Percentiles rank a stretch among this genome's conserved stretches.
Evolutionary conservation across 2,888 invertebrate genomes (phyloP).

Genomic region (Aleiodes alternator): DNA sequence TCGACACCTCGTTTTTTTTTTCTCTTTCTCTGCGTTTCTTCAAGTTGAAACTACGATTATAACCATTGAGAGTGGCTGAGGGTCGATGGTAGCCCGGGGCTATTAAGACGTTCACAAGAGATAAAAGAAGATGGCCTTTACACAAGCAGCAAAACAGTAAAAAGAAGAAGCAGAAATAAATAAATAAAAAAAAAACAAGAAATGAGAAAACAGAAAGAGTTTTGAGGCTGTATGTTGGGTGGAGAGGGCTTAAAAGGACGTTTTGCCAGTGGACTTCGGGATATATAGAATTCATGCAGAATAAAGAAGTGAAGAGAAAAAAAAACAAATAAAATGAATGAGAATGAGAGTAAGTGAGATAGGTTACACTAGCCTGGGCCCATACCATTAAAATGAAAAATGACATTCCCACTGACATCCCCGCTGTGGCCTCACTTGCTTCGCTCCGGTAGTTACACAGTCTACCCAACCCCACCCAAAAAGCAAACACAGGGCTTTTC

Average conservation of each 20-base stretch:
- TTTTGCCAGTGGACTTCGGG: slow-evolving; percentile 38
- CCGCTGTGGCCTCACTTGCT: slow-evolving; percentile 55
- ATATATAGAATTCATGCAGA: slow-evolving; percentile 39
- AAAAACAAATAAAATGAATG: slow-evolving; percentile 49
- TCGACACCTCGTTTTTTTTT: slow-evolving; percentile 11
- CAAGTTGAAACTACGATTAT: slow-evolving; percentile 28
- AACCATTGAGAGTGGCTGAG: slow-evolving; percentile 26
- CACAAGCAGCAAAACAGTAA: slow-evolving; percentile 17
- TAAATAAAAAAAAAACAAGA: slow-evolving; percentile 8
- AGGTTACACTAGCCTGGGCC: slow-evolving; percentile 49
- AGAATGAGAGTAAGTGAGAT: slow-evolving; percentile 30
- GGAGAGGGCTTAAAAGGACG: slow-evolving; percentile 40
- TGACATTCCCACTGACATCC: slow-evolving; percentile 72
- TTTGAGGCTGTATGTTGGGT: slow-evolving; percentile 58
- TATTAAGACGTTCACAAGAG: slow-evolving; percentile 68
- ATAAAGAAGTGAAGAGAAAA: slow-evolving; percentile 4
- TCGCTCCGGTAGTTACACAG: slow-evolving; percentile 64
- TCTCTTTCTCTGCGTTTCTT: slow-evolving; percentile 1
- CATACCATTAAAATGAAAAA: slow-evolving; percentile 75
- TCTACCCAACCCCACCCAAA: slow-evolving; percentile 57
- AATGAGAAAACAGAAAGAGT: slow-evolving; percentile 22
- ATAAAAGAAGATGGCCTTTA: slow-evolving; percentile 62
- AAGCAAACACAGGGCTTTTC: slow-evolving; percentile 59
- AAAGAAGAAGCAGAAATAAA: slow-evolving; percentile 1
- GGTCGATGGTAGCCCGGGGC: slow-evolving; percentile 53